A percentile compares a stretch with the other conserved stretches of the same genome.
These are phyloP conservation scores for Megalops cyprinoides DNA, from an alignment of 2,797 vertebrate genomes.

Conservation along the genomic window DNA sequence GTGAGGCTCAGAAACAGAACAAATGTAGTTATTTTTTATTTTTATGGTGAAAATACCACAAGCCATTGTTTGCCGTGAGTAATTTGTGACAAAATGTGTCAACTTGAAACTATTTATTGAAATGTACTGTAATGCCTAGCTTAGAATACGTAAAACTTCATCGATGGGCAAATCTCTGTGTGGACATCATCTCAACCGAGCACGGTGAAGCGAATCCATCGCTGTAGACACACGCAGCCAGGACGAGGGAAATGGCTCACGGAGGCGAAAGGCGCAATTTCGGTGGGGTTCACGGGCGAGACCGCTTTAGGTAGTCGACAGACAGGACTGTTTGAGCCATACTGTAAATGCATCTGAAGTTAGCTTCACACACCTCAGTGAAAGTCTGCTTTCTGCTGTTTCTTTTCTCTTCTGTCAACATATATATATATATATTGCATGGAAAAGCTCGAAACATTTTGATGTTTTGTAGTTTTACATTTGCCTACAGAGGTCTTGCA, in stretches of 20 bases:
- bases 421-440: slow-evolving; percentile 86
- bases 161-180: slow-evolving; percentile 34
- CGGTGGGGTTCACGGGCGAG: slow-evolving; percentile 17
- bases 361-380: slow-evolving; percentile 13
- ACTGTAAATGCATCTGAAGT: slow-evolving; percentile 52
- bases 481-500: slow-evolving; percentile 18
- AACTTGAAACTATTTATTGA: slow-evolving; percentile 71
- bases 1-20: slow-evolving; percentile 40
- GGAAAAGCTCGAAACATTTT: slow-evolving; percentile 75
- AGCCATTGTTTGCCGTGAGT: slow-evolving; percentile 66
- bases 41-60: slow-evolving; percentile 58
- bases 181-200: slow-evolving; percentile 7
- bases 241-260: slow-evolving; percentile 10
- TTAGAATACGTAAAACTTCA: slow-evolving; percentile 65
- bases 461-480: slow-evolving; percentile 75
- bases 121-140: slow-evolving; percentile 70
- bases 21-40: slow-evolving; percentile 45
- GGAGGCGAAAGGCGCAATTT: slow-evolving; percentile 23
- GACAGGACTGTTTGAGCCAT: slow-evolving; percentile 46
- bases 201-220: not conserved
- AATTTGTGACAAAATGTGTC: slow-evolving; percentile 61
- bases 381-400: slow-evolving; percentile 48
- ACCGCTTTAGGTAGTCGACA: slow-evolving; percentile 6
- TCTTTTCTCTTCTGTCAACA: slow-evolving; percentile 70
- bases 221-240: not conserved